phyloP scores from a whole-genome alignment of 2,797 vertebrate genomes.

The Lepilemur ruficaudatus region DNA sequence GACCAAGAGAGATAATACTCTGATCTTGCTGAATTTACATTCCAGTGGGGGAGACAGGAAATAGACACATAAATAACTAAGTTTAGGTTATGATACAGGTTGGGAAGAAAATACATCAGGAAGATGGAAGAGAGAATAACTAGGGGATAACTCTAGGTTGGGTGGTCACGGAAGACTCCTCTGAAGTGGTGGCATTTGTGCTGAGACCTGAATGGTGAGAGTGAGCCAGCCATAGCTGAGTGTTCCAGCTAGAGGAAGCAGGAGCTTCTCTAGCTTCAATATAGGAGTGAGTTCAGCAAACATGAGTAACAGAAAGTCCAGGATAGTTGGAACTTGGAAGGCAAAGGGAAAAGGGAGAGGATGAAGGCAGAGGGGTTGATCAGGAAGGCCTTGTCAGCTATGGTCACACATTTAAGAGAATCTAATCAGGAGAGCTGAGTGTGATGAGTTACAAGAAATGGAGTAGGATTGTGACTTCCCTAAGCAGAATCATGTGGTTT shows the following conservation, averaged over 20 bases:
- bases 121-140: background rate
- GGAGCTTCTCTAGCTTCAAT: background rate
- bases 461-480: background rate
- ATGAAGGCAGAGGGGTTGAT: background rate
- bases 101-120: background rate
- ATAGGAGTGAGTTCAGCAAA: background rate
- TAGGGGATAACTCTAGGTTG: background rate
- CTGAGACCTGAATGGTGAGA: background rate
- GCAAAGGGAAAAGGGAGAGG: background rate
- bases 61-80: background rate
- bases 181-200: background rate
- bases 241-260: background rate
- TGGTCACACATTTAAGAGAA: background rate
- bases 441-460: background rate
- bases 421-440: background rate
- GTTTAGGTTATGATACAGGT: background rate
- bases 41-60: background rate
- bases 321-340: background rate
- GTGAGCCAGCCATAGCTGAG: background rate
- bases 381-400: background rate
- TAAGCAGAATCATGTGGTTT: background rate
- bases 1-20: background rate
- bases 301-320: background rate
- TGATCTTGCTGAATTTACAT: background rate
- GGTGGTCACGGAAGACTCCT: background rate